These are phyloP conservation scores for Hyphantria cunea DNA, from an alignment of 1,140 invertebrate genomes.

Conservation along the genomic window DNA sequence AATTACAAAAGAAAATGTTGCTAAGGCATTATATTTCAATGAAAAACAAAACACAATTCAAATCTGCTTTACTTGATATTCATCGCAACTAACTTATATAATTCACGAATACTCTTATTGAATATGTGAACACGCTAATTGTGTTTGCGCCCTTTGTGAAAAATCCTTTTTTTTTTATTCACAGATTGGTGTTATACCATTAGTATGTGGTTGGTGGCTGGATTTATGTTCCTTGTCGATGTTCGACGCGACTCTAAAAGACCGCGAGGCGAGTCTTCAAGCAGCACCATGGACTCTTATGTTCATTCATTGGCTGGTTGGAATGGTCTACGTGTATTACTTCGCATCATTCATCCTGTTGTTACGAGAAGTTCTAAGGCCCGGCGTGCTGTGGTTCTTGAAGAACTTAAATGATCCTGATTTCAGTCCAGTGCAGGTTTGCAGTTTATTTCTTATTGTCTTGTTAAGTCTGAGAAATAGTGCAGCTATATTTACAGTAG, in stretches of 20 bases:
- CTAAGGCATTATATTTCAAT: no score
- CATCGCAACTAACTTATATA: no score
- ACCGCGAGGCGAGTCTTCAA: conserved; percentile 93
- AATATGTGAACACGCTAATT: no score
- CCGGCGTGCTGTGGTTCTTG: conserved; percentile 98
- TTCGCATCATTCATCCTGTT: conserved; percentile 98
- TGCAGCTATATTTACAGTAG: no score
- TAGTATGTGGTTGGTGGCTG: conserved; percentile 99
- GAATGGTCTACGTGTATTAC: conserved; percentile 99
- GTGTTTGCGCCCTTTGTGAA: no score
- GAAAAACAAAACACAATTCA: no score
- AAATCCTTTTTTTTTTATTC: no score
- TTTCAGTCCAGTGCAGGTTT: conserved; percentile 97
- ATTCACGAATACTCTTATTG: no score
- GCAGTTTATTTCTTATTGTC: no score
- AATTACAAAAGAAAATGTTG: no score
- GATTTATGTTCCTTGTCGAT: conserved; percentile 98
- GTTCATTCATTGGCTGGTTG: conserved; percentile 99
- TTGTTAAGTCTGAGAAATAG: no score
- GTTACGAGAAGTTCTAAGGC: conserved; percentile 95
- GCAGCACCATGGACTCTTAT: conserved; percentile 96
- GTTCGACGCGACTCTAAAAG: conserved; percentile 95
- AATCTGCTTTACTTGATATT: no score
- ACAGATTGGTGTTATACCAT: conserved; percentile 98
- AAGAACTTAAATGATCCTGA: conserved; percentile 99